phyloP scores from a whole-genome alignment of 1,140 invertebrate genomes.

The Drosophila aff. region DNA sequence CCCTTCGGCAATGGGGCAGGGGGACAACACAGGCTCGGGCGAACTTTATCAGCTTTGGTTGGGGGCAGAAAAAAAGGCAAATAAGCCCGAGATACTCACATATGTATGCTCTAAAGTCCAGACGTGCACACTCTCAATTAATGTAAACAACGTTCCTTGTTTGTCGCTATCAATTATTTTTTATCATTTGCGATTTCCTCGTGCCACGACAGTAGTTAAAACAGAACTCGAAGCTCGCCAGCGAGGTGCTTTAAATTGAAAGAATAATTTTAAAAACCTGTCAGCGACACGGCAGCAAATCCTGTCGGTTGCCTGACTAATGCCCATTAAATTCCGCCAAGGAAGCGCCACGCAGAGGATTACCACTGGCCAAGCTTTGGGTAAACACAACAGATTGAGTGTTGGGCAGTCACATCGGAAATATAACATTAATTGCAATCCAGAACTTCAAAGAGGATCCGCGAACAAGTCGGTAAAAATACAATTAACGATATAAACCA shows the following conservation, averaged over 20 bases:
- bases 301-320: constrained; percentile 18
- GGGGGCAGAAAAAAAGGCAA: constrained; percentile 10
- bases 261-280: not conserved
- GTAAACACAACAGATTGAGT: constrained; percentile 8
- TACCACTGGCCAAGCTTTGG: constrained; percentile 6
- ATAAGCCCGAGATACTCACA: constrained; percentile 14
- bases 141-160: constrained; percentile 27
- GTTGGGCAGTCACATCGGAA: not conserved
- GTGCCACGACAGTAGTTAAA: constrained; percentile 6
- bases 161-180: constrained; percentile 20
- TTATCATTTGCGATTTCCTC: constrained; percentile 1
- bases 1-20: constrained; percentile 10
- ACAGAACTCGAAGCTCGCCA: not conserved
- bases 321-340: constrained; percentile 16
- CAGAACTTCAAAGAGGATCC: constrained; percentile 12
- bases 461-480: constrained; percentile 4
- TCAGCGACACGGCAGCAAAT: constrained; percentile 4
- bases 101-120: constrained; percentile 29
- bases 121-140: constrained; percentile 7
- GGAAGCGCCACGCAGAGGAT: constrained; percentile 10
- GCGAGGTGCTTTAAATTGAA: constrained; percentile 11
- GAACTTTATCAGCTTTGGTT: constrained; percentile 17
- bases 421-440: constrained; percentile 7
- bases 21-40: not conserved
- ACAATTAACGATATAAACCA: not conserved